Evolutionary conservation across 1,140 invertebrate species (phyloP), one percentile per base, ranked within the genome.

Genomic region (Philaenus spumarius): DNA sequence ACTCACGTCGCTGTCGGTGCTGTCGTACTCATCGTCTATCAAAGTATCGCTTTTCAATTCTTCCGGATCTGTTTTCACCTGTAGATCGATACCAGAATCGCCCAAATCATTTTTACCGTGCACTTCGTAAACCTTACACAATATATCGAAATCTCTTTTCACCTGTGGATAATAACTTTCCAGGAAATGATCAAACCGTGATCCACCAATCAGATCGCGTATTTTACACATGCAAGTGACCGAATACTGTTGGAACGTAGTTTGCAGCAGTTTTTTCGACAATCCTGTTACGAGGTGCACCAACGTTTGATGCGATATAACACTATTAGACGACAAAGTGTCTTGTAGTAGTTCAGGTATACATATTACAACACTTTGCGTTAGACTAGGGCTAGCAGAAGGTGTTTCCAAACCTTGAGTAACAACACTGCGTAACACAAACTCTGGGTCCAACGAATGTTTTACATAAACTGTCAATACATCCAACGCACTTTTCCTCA

Each of bases 401-500:
- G 63, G 52, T 20, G 66, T 61, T 55, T 82, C 82, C 1, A 85
- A 71, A 9, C 84, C 84, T 42, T 82, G 79, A 34, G 80, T 78
- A 39, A 87, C 72, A 51, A 88, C 80, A 19, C 78, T 75, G 61
- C 80, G 69, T 6, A 84, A 71, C 19, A 82, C 77, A 47, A 73
- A 73, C 63, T 84, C 80, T 0, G 81, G 75, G 15, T 75, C 67
- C 0, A 62, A 61, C 9, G 81, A 83, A 64, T 83, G 78, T 1
- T 78, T 71, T 14, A 87, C 73, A 66, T 86, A 87, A 9, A 83
- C 80, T 50, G 82, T 77, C 1, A 89, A 66, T 1, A 83, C 81
- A 64, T 89, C 85, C 1, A 87, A 67, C 2, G 85, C 83, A 6
- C 83, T 84, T 69, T 88, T 88, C 12, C 86, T 75, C 1, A 90